These are phyloP conservation scores for Scartelaos histophorus DNA, from an alignment of 2,113 vertebrate species.

Conservation along the genomic window DNA sequence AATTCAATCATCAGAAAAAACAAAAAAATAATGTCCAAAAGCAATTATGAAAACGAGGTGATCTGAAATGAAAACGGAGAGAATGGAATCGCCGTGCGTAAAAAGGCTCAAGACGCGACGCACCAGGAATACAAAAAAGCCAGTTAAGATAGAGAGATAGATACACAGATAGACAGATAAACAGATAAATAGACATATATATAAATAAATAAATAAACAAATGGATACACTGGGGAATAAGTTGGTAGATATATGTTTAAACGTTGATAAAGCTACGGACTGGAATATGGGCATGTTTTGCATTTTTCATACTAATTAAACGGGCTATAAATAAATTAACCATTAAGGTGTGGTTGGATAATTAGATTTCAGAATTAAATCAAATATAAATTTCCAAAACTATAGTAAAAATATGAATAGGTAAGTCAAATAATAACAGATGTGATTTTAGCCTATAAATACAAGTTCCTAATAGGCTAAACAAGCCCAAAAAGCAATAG, in stretches of 20 bases:
- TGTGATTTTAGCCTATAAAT: background rate
- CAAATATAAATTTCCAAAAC: too few relatives aligned
- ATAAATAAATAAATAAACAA: too few relatives aligned
- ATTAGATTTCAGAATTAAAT: background rate
- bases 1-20: background rate
- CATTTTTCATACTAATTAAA: too few relatives aligned
- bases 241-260: too few relatives aligned
- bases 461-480: too few relatives aligned
- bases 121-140: too few relatives aligned
- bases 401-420: background rate
- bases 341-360: background rate
- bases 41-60: background rate
- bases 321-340: too few relatives aligned
- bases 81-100: background rate
- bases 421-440: background rate
- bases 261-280: too few relatives aligned
- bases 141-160: background rate
- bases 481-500: background rate
- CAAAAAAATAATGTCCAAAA: background rate
- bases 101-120: background rate
- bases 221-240: too few relatives aligned
- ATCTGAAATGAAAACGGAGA: background rate
- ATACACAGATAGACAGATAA: background rate
- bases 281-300: too few relatives aligned
- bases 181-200: too few relatives aligned